phyloP scores from a whole-genome alignment of 2,888 invertebrate species.

The Pomacea canaliculata region DNA sequence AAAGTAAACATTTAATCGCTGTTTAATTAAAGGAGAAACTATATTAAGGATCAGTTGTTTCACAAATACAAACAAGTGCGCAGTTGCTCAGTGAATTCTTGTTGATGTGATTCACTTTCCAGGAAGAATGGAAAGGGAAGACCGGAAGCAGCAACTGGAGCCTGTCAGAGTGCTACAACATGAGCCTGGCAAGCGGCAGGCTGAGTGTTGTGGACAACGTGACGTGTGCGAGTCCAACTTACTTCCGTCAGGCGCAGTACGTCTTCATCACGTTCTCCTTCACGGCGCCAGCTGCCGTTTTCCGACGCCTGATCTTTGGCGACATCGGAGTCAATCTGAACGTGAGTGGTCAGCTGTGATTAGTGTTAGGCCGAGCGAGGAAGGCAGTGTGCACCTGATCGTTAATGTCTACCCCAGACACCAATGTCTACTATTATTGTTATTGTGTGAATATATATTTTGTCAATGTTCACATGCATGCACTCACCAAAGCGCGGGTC shows the following conservation, averaged over 20 bases:
- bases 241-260: slow-evolving; percentile 25
- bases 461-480: no score
- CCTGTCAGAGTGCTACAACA: slow-evolving; percentile 43
- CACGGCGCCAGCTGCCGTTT: slow-evolving; percentile 37
- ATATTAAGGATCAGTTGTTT: no score
- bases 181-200: slow-evolving; percentile 30
- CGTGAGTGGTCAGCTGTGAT: slow-evolving; percentile 11
- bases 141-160: slow-evolving; percentile 10
- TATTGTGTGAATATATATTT: no score
- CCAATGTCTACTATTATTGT: no score
- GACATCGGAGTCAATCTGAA: slow-evolving; percentile 54
- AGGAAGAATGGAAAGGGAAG: slow-evolving; percentile 10
- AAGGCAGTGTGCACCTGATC: no score
- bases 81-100: no score
- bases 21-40: no score
- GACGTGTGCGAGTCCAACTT: slow-evolving; percentile 19
- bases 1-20: no score
- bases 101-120: not conserved
- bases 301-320: slow-evolving; percentile 51
- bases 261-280: slow-evolving; percentile 48
- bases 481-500: not conserved
- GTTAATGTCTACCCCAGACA: no score
- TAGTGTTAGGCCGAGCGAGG: no score
- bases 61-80: no score
- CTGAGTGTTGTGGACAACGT: slow-evolving; percentile 26